phyloP scores from a whole-genome alignment of 2,113 vertebrate genomes.

The Peromyscus californicus region DNA sequence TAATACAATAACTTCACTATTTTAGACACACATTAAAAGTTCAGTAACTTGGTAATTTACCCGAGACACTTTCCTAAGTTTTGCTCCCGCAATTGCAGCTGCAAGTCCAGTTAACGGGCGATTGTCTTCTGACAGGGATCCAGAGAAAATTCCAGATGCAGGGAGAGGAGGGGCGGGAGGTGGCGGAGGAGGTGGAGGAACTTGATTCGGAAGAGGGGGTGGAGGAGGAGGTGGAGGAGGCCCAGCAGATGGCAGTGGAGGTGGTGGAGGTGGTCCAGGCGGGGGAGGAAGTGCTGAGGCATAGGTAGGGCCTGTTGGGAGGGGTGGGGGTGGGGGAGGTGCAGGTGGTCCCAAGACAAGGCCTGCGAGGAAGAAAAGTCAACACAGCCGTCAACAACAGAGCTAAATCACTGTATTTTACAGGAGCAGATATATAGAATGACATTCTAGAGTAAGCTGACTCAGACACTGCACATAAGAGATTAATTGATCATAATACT shows the following conservation, averaged over 20 bases:
- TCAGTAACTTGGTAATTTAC: constrained; percentile 87
- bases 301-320: constrained; percentile 92
- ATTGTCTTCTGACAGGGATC: constrained; percentile 90
- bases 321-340: constrained; percentile 94
- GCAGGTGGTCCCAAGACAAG: constrained; percentile 89
- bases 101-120: constrained; percentile 95
- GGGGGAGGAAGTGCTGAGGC: constrained; percentile 88
- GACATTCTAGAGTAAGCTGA: not conserved
- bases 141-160: constrained; percentile 90
- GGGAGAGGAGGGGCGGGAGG: constrained; percentile 97
- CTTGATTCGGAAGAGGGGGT: constrained; percentile 90
- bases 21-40: not conserved
- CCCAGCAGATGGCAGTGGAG: constrained; percentile 87
- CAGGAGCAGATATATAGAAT: not conserved
- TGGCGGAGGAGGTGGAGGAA: constrained; percentile 86
- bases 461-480: not conserved
- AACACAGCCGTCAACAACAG: not conserved
- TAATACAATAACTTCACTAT: not conserved
- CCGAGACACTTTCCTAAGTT: constrained; percentile 96
- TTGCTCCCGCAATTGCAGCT: constrained; percentile 97
- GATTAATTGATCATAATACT: not conserved
- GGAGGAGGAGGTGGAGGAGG: constrained; percentile 89
- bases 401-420: not conserved
- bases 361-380: constrained; percentile 87
- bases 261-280: constrained; percentile 89